Evolutionary conservation across 2,888 invertebrate species (phyloP), one percentile per base, ranked within the genome.

Genomic region (Rhimphoctona megacephalus): DNA sequence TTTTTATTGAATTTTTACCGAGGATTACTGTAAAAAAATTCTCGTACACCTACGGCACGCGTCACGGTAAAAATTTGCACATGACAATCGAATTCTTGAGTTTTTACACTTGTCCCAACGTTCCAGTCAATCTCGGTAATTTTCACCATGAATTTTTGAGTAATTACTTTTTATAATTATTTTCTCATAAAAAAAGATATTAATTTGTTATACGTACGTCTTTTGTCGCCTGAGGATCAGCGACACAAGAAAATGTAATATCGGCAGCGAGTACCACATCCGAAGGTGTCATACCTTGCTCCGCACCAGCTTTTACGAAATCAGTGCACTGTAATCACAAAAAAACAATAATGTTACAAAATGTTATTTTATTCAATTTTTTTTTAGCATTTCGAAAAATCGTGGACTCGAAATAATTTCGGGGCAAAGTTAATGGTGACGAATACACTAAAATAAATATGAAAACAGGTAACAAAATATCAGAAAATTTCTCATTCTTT

Each of bases 161-260:
- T 49, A 39, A 39, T 9, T 8, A 39, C 9, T 17, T 2, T 49
- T 49, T 5, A 3, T 19, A 1, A 7, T 49, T 49, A 49, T n/a
- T 49, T 49, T 1, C 19, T 7, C 49, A n/a, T 49, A 2, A 39
- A 22, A n/a, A 25, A 19, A 74, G 39, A 14, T 43, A 43, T 14
- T 14, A 2, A 43, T 43, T 43, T 14, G 14, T 17, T 61, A 49
- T 52, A 94, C 96, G 95, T 95, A 98, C 98, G 95, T 98, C 98
- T 95, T 98, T 98, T 81, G 98, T 98, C 81, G 98, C 98, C 92
- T 97, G 97, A 4, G 99, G 98, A 95, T 99, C 99, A 0, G 99
- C 97, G 19, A 99, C 98, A 94, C 99, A 99, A 14, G 98, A 98
- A 95, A 99, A 99, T 77, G 98, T 99, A 90, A 99, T 98, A 94